Percentiles rank a stretch among this genome's conserved stretches.
These are phyloP conservation scores for Ranitomeya imitator DNA, from an alignment of 2,113 vertebrate genomes.

Conservation along the genomic window DNA sequence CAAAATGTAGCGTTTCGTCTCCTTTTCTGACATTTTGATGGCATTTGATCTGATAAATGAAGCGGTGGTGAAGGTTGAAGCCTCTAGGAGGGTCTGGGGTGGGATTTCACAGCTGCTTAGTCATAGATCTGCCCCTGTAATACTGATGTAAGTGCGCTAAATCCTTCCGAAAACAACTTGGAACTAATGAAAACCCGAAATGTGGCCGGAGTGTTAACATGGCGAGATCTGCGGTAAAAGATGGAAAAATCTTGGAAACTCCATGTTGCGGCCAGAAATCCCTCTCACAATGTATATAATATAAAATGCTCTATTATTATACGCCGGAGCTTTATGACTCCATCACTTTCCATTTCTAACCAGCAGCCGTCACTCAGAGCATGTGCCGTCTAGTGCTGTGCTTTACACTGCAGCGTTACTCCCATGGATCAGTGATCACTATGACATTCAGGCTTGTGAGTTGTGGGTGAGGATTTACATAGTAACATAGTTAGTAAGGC, in stretches of 20 bases:
- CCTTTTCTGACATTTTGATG: too few relatives aligned
- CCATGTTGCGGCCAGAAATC: background rate
- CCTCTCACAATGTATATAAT: background rate
- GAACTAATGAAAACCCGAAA: slow-evolving; percentile 16
- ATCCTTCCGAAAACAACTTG: slow-evolving; percentile 38
- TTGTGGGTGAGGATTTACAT: too few relatives aligned
- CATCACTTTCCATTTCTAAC: background rate
- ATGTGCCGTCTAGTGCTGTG: background rate
- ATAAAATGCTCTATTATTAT: background rate
- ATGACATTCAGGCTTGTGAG: too few relatives aligned
- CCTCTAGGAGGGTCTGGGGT: background rate
- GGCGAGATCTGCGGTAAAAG: background rate
- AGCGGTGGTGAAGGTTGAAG: background rate
- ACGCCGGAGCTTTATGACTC: background rate
- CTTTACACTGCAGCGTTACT: too few relatives aligned
- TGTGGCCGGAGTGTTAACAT: background rate
- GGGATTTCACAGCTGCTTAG: slow-evolving; percentile 26
- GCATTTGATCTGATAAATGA: background rate
- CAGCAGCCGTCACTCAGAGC: background rate
- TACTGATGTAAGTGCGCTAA: slow-evolving; percentile 21
- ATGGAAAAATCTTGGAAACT: background rate
- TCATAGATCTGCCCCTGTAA: background rate
- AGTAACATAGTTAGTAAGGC: too few relatives aligned
- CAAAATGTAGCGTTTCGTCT: too few relatives aligned
- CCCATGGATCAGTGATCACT: too few relatives aligned